Percentiles rank a stretch among this genome's conserved stretches.
Conservation (phyloP, 2,113 vertebrate genomes). For the Microcebus tavaratra region DNA sequence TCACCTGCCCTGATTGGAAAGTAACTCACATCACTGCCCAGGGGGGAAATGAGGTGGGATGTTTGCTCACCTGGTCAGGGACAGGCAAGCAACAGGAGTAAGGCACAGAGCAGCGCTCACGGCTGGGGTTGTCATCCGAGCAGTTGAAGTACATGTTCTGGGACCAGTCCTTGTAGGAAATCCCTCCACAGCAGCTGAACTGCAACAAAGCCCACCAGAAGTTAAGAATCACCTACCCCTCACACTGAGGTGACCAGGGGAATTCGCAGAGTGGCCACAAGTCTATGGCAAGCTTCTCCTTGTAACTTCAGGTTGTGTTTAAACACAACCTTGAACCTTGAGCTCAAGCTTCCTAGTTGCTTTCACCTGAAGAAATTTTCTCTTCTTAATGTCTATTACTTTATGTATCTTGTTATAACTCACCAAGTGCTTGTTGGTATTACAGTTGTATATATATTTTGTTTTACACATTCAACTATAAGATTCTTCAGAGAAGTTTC, state of each 20-base stretch:
- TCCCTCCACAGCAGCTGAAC: constrained; percentile 93
- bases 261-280: not conserved
- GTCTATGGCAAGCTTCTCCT: not conserved
- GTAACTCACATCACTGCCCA: not conserved
- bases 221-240: not conserved
- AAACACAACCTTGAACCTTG: not conserved
- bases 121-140: constrained; percentile 87
- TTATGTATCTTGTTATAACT: constrained; percentile 17
- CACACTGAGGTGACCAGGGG: not conserved
- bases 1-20: not conserved
- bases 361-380: not conserved
- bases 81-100: constrained; percentile 91
- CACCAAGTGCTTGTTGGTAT: not conserved
- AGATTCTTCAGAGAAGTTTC: not conserved
- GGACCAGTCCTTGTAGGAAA: constrained; percentile 92
- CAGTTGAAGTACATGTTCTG: constrained; percentile 95
- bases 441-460: not conserved
- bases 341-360: not conserved
- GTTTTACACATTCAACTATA: not conserved
- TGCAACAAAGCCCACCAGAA: constrained; percentile 68
- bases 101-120: constrained; percentile 94
- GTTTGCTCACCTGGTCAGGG: constrained; percentile 82
- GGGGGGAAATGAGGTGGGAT: not conserved
- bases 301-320: not conserved
- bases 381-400: not conserved